Conservation (phyloP, 2,888 invertebrate genomes). For the Chaitophorus viminalis region DNA sequence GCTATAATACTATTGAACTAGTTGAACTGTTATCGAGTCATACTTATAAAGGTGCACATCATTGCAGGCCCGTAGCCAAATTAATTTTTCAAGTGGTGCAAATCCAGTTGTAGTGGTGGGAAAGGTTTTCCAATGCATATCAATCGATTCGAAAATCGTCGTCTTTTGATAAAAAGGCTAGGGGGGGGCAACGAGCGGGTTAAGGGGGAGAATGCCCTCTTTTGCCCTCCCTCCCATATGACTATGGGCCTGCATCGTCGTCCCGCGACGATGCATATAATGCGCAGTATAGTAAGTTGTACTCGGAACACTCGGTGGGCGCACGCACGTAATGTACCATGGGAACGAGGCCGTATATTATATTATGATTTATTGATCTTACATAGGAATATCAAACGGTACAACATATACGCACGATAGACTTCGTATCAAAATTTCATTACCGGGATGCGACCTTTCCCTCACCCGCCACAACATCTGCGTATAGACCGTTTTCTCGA, state of each 20-base stretch:
- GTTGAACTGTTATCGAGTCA: conserved; percentile 33
- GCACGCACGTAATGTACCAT: background rate
- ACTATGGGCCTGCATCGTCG: too few species aligned
- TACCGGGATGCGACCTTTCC: conserved; percentile 32
- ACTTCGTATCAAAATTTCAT: conserved; percentile 60
- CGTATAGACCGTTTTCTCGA: conserved; percentile 13
- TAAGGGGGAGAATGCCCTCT: too few species aligned
- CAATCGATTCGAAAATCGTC: too few species aligned
- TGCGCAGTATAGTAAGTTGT: too few species aligned
- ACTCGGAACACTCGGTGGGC: background rate
- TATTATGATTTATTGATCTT: conserved; percentile 29
- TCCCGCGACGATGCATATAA: too few species aligned
- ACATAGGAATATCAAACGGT: conserved; percentile 41
- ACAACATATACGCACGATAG: background rate
- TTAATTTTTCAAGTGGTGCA: too few species aligned
- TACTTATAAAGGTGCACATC: too few species aligned
- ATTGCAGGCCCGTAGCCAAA: too few species aligned
- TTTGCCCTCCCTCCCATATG: too few species aligned
- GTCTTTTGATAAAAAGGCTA: too few species aligned
- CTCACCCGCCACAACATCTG: background rate
- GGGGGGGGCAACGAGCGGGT: too few species aligned
- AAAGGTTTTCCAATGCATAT: conserved; percentile 19
- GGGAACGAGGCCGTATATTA: background rate
- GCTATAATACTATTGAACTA: background rate
- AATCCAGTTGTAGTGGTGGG: too few species aligned